Base-by-base conservation (phyloP, 2,113 vertebrate genomes). In the Heteronetta atricapilla region DNA sequence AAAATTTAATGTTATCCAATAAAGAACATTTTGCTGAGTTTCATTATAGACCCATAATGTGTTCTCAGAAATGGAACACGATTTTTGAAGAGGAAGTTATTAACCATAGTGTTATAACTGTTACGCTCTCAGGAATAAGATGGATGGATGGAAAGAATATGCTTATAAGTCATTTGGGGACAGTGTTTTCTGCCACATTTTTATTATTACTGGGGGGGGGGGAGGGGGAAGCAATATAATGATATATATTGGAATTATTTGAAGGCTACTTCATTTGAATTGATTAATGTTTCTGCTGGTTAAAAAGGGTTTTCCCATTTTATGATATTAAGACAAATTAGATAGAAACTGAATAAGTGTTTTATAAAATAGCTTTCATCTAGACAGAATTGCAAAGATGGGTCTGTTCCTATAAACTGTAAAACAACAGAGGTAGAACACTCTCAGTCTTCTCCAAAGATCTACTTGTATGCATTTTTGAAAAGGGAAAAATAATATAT, bases 81-180 rank as follows among this genome's bases (percentile, higher is more conserved):
- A 63, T 88, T 93, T 96, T 86, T 96, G 66, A 85, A 95, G 59
- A 59, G 34, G 55, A 34, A 59, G 53, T 89, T 96, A 87, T 88
- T 96, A 95, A 90, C 38, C 52, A 26, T 36, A 28, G 34, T 87
- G n/a, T 70, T 91, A 53, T 36, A 93, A 88, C 60, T 90, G 40
- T 78, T 83, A 50, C 18, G 60, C 17, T 86, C 19, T 25, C 34
- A 72, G 40, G 55, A 87, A 60, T 73, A 50, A 90, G 88, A 86
- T 90, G 73, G 69, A 68, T 81, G n/a, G 55, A 64, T 94, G 46
- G 77, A 86, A 56, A 86, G 36, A 94, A 84, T 84, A 66, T 78
- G 69, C 62, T 75, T 92, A 11, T 83, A 86, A 93, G 83, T 85
- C 29, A 82, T 77, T 44, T 68, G 55, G 21, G 44, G 38, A 64